Evolutionary conservation across 2,113 vertebrate species (phyloP).

Genomic region (Gallinago paraguaiae): DNA sequence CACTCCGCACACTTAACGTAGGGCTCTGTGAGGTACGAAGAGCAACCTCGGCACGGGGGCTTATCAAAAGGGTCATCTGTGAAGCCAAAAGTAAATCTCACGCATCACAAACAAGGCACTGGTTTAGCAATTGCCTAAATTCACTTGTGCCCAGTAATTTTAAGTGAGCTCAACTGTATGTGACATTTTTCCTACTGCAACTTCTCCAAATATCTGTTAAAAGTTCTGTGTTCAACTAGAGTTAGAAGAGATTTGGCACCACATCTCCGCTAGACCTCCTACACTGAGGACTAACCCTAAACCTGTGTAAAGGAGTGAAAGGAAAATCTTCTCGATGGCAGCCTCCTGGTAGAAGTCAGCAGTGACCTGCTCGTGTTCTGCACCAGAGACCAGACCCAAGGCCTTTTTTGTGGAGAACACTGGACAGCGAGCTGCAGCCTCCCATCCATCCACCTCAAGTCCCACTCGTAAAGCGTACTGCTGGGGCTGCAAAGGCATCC

Average conservation of each 20-base stretch:
- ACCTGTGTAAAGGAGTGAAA: neutral
- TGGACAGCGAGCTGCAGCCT: neutral
- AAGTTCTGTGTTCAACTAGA: neutral
- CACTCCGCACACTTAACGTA: slow-evolving; percentile 98
- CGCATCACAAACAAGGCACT: neutral
- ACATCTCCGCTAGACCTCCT: no score
- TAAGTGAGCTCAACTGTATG: neutral
- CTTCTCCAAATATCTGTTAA: neutral
- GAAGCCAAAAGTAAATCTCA: neutral
- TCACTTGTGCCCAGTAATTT: neutral
- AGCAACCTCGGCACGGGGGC: slow-evolving; percentile 92
- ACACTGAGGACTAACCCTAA: neutral
- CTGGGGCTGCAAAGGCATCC: neutral
- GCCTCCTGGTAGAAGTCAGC: neutral
- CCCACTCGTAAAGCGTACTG: neutral
- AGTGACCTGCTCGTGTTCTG: neutral
- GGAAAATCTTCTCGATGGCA: neutral
- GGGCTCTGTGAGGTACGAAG: slow-evolving; percentile 91
- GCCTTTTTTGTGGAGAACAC: neutral
- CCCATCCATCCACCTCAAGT: neutral
- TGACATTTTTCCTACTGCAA: neutral
- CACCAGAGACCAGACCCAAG: neutral
- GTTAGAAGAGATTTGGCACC: neutral
- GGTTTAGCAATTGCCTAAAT: neutral
- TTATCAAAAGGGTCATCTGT: slow-evolving; percentile 93